Evolutionary conservation across 2,797 vertebrate genomes (phyloP).

Genomic region (Geotria australis): DNA sequence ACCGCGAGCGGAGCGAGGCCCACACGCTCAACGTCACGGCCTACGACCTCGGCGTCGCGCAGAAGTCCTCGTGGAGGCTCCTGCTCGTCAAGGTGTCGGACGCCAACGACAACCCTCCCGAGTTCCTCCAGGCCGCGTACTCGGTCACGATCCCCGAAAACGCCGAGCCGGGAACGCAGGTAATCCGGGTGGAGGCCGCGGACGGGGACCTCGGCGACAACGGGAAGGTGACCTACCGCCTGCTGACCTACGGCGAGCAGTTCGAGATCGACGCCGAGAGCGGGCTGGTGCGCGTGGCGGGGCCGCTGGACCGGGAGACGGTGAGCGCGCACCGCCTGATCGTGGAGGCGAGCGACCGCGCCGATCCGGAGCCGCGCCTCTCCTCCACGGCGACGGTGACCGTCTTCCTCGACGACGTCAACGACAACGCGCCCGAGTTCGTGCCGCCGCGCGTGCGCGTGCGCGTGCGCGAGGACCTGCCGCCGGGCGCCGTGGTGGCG

Average conservation of each 20-base stretch:
- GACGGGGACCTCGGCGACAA: constrained; percentile 64
- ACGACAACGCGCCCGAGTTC: constrained; percentile 66
- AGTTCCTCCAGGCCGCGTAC: constrained; percentile 58
- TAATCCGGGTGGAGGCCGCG: constrained; percentile 68
- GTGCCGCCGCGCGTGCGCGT: constrained; percentile 52
- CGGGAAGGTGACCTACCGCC: constrained; percentile 42
- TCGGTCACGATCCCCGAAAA: constrained; percentile 53
- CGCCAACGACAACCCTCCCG: constrained; percentile 56
- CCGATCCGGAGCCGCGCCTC: constrained; percentile 31
- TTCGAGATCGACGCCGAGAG: constrained; percentile 64
- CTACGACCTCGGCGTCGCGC: constrained; percentile 61
- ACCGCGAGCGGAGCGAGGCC: constrained; percentile 49
- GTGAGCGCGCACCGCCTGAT: constrained; percentile 41
- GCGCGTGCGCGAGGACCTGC: constrained; percentile 65
- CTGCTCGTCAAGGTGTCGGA: constrained; percentile 58
- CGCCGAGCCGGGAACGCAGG: constrained; percentile 47
- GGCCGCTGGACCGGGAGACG: constrained; percentile 55
- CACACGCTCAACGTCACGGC: constrained; percentile 75
- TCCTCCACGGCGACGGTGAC: constrained; percentile 39
- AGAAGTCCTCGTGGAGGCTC: constrained; percentile 47
- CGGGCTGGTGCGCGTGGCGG: constrained; percentile 52
- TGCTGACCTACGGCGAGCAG: constrained; percentile 48
- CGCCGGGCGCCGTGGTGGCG: constrained; percentile 55
- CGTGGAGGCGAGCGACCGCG: constrained; percentile 64
- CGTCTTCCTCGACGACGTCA: constrained; percentile 57